These are phyloP conservation scores for Phoronis australis DNA, from an alignment of 2,888 invertebrate species.

Conservation along the genomic window DNA sequence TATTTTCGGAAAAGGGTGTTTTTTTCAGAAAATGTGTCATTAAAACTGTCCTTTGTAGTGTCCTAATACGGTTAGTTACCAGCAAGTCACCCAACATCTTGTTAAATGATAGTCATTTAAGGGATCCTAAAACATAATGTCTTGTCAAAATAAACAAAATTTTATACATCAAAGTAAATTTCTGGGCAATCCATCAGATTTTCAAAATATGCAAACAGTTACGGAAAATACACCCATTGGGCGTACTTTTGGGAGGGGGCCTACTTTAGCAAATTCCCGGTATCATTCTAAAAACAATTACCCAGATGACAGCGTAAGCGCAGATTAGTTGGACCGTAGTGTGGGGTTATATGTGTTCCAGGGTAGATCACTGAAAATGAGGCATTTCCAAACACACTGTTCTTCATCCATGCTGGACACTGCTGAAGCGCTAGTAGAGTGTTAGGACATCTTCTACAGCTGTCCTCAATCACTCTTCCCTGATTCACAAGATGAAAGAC, in stretches of 20 bases:
- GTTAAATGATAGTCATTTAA: too few relatives aligned
- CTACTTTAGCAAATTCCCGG: not conserved
- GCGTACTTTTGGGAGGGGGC: not conserved
- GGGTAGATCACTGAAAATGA: slow-evolving; percentile 44
- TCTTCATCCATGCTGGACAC: slow-evolving; percentile 29
- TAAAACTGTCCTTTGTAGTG: too few relatives aligned
- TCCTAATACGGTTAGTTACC: too few relatives aligned
- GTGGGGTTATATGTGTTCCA: slow-evolving; percentile 33
- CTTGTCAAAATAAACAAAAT: not conserved
- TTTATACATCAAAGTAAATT: not conserved
- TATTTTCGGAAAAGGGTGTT: too few relatives aligned
- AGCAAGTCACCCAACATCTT: too few relatives aligned
- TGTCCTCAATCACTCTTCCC: slow-evolving; percentile 25
- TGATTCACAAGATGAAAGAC: slow-evolving; percentile 43
- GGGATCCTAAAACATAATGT: not conserved
- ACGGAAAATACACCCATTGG: too few relatives aligned
- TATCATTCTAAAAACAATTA: slow-evolving; percentile 11
- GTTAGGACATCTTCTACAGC: slow-evolving; percentile 28
- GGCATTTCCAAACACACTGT: slow-evolving; percentile 44
- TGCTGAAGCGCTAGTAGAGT: slow-evolving; percentile 26
- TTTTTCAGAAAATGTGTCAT: too few relatives aligned
- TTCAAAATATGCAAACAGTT: too few relatives aligned
- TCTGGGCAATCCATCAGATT: not conserved
- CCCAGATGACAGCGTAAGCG: slow-evolving; percentile 45
- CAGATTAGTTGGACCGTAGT: slow-evolving; percentile 46